Evolutionary conservation across 2,797 vertebrate genomes (phyloP).

Genomic region (Xerus rutilus): DNA sequence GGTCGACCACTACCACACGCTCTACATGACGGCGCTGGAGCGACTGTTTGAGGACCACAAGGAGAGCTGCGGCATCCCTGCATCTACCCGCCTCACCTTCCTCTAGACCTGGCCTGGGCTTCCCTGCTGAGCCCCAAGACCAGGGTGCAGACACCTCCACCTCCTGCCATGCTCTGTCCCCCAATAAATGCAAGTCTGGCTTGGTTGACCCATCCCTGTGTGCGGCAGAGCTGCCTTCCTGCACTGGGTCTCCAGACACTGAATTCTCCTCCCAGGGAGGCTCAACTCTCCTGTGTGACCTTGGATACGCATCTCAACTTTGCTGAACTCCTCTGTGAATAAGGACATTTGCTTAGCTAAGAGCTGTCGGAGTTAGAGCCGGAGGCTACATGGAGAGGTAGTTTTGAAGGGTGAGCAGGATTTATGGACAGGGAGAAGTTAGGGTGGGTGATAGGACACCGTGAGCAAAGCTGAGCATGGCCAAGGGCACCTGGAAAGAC

Average conservation of each 20-base stretch:
- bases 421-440: background rate
- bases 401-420: background rate
- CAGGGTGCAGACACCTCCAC: too few species aligned
- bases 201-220: background rate
- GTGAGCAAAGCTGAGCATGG: background rate
- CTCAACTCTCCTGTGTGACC: background rate
- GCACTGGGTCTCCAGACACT: background rate
- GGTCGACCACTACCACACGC: slow-evolving; percentile 86
- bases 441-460: background rate
- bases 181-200: background rate
- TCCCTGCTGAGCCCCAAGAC: background rate
- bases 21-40: slow-evolving; percentile 87
- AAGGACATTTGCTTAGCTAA: background rate
- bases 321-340: background rate
- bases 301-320: background rate
- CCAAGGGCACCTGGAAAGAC: background rate
- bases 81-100: slow-evolving; percentile 52
- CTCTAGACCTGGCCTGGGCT: background rate
- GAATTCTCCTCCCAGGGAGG: background rate
- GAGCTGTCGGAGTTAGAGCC: background rate
- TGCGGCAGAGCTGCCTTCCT: background rate
- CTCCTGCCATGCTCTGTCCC: accelerated
- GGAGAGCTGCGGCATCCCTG: slow-evolving; percentile 82
- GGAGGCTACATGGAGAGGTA: background rate
- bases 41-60: slow-evolving; percentile 91